These are phyloP conservation scores for Falco rusticolus DNA, from an alignment of 2,797 vertebrate genomes.

Conservation along the genomic window DNA sequence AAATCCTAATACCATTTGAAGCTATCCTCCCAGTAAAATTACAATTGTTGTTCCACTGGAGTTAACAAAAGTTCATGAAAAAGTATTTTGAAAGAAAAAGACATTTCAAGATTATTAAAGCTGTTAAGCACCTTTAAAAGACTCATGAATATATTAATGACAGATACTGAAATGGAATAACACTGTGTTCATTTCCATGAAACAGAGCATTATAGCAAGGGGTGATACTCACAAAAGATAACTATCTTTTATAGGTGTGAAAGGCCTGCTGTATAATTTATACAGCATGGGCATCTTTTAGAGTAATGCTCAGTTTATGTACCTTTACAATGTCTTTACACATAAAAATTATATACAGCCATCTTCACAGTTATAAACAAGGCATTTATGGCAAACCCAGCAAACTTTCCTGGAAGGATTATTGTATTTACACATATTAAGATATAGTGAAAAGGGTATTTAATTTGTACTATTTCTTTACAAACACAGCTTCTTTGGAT, in stretches of 20 bases:
- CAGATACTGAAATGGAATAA: not conserved
- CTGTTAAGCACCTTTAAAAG: constrained; percentile 21
- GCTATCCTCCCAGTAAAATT: not conserved
- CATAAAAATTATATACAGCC: constrained; percentile 22
- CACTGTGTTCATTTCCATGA: not conserved
- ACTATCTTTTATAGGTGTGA: not conserved
- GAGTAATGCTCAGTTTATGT: constrained; percentile 23
- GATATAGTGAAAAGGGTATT: constrained; percentile 3
- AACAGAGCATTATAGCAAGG: constrained; percentile 7
- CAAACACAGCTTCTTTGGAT: not conserved
- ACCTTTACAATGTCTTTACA: constrained; percentile 7
- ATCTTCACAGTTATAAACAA: constrained; percentile 3
- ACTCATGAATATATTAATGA: not conserved
- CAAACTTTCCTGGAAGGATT: not conserved
- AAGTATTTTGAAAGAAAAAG: not conserved
- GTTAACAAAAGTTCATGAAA: not conserved
- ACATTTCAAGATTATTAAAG: not conserved
- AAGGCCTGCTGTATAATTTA: not conserved
- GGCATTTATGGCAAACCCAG: not conserved
- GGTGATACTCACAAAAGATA: not conserved
- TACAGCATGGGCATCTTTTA: not conserved
- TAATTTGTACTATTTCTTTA: constrained; percentile 3
- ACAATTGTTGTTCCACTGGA: not conserved
- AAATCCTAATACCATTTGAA: not conserved
- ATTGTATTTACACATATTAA: not conserved